Conservation (phyloP, 1,140 invertebrate species). For the Bombus fervidus region DNA sequence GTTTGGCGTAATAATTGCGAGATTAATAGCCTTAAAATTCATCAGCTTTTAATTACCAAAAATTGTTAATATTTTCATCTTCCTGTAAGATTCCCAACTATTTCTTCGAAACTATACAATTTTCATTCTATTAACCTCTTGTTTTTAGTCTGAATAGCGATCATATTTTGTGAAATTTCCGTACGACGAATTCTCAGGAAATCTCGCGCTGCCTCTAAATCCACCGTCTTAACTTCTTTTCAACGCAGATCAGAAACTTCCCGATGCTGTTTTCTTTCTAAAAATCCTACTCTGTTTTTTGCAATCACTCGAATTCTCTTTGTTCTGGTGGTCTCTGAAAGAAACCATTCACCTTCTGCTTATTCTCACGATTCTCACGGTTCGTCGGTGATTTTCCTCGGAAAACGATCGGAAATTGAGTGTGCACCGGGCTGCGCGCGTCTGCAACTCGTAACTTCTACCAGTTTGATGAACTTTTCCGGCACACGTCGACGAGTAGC, state of each 20-base stretch:
- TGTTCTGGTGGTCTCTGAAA: neutral
- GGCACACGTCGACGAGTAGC: too few species aligned
- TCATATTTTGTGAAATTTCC: neutral
- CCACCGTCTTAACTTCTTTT: neutral
- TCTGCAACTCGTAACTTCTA: slow-evolving; percentile 37
- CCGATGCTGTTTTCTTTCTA: neutral
- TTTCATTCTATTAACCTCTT: neutral
- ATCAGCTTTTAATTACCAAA: neutral
- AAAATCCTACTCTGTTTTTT: neutral
- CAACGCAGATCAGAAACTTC: neutral
- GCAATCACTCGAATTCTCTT: neutral
- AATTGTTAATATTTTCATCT: neutral
- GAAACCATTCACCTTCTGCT: slow-evolving; percentile 2
- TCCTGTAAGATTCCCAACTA: fast-evolving
- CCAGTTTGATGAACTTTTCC: slow-evolving; percentile 16
- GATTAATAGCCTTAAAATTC: neutral
- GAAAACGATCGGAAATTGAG: slow-evolving; percentile 2
- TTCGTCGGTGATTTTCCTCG: slow-evolving; percentile 16
- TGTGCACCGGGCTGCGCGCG: neutral
- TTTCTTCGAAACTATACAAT: neutral
- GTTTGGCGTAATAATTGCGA: neutral
- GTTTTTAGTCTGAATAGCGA: neutral
- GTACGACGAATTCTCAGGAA: neutral
- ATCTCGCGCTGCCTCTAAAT: neutral
- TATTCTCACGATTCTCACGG: neutral